phyloP scores from a whole-genome alignment of 2,113 vertebrate genomes.

The Gambusia affinis region DNA sequence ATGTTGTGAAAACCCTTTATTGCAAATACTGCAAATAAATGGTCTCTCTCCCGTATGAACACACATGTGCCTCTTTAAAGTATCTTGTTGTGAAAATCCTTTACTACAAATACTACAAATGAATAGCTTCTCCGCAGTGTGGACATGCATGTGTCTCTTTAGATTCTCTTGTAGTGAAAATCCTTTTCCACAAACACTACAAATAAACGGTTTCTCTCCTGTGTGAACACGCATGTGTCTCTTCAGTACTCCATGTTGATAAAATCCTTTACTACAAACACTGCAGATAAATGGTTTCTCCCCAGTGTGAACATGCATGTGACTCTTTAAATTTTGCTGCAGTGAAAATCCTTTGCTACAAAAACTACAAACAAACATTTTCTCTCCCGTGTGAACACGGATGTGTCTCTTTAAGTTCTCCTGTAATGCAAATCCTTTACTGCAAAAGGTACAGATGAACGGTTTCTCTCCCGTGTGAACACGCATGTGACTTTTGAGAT shows the following conservation, averaged over 20 bases:
- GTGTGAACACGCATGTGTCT: background rate
- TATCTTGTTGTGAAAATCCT: background rate
- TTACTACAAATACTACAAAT: background rate
- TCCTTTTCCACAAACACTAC: background rate
- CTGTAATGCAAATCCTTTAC: background rate
- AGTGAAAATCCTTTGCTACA: background rate
- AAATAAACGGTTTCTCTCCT: background rate
- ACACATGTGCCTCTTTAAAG: conserved; percentile 1
- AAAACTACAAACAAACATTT: conserved; percentile 2
- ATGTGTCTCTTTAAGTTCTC: background rate
- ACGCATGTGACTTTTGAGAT: background rate
- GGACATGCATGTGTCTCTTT: background rate
- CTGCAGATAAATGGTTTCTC: background rate
- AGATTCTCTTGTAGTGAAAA: background rate
- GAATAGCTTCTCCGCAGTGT: background rate
- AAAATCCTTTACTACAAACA: background rate
- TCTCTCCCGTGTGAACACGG: background rate
- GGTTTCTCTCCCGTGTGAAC: background rate
- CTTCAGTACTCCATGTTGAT: background rate
- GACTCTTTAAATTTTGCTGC: background rate
- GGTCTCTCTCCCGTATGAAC: background rate
- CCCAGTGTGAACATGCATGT: background rate
- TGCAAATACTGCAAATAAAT: background rate
- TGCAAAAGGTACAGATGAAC: background rate
- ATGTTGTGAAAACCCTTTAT: background rate